Base-by-base conservation (phyloP, 1,140 invertebrate species). In the Eufriesea mexicana region DNA sequence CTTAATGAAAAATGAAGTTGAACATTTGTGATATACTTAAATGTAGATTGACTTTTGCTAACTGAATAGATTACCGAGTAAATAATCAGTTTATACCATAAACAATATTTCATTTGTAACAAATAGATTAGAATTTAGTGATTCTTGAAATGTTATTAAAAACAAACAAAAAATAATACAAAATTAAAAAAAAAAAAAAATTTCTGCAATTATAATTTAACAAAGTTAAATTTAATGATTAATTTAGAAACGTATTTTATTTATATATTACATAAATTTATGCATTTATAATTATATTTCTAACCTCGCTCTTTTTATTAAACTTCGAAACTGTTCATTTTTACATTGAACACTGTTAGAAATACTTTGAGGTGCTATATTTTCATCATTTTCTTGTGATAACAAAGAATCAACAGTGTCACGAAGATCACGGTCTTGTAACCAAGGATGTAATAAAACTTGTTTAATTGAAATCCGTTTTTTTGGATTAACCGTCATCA, bases 401-500 rank as follows among this genome's bases (percentile, higher is more conserved):
- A 78, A 64, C 28, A 90, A 85, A 9, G 47, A 73, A 10, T 89
- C 35, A 1, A 91, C 87, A 18, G 75, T 90, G 7, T 72, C 35
- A 25, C 79, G 72, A 70, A 93, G 91, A 42, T 83, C 59, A 14
- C 62, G 61, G 67, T 95, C 95, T 42, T 90, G 86, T 61, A 97
- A 92, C 98, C 98, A 98, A 2, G 94, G 94, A 93, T 98, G 96
- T 66, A 95, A 91, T 0, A 98, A 91, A 62, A 97, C 96, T 86
- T 96, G 94, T 75, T 96, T 94, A 5, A 98, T 95, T 2, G 96
- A 96, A 78, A 97, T 96, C 73, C 98, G 92, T 86, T 95, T 95
- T 1, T 94, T 91, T 1, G 96, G 96, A 92, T 97, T 95, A 0
- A 97, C 96, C 45, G 95, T 96, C 88, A 98, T 95, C 95, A 98